These are phyloP conservation scores for Callopanchax toddi DNA, from an alignment of 2,113 vertebrate genomes.

Conservation along the genomic window DNA sequence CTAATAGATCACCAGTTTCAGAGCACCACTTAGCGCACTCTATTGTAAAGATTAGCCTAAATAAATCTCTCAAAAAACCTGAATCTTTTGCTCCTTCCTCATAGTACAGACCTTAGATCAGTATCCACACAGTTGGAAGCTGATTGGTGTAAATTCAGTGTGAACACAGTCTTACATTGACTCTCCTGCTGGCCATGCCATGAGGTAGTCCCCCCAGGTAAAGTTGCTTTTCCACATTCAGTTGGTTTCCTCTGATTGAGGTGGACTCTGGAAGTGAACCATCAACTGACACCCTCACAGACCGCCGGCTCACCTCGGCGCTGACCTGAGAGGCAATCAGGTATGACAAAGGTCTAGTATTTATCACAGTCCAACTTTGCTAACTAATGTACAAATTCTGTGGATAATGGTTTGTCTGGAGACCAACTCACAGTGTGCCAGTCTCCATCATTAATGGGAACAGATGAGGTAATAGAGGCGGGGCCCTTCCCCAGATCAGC, in stretches of 20 bases:
- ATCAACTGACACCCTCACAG: conserved; percentile 71
- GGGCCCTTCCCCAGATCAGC: conserved; percentile 90
- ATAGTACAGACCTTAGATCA: no score
- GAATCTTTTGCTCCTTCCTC: no score
- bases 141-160: no score
- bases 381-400: neutral
- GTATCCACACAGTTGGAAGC: no score
- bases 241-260: conserved; percentile 81
- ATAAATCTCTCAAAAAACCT: no score
- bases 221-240: conserved; percentile 88
- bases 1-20: no score
- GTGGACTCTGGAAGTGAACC: conserved; percentile 65
- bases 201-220: conserved; percentile 89
- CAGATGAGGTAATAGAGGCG: conserved; percentile 79
- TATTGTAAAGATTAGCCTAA: no score
- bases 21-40: no score
- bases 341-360: neutral
- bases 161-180: conserved; percentile 32
- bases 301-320: conserved; percentile 40
- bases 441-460: conserved; percentile 83
- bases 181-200: conserved; percentile 67
- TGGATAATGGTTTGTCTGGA: neutral
- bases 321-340: conserved; percentile 43
- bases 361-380: neutral
- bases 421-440: conserved; percentile 88